These are phyloP conservation scores for Selene dorsalis DNA, from an alignment of 2,797 vertebrate genomes.

Conservation along the genomic window DNA sequence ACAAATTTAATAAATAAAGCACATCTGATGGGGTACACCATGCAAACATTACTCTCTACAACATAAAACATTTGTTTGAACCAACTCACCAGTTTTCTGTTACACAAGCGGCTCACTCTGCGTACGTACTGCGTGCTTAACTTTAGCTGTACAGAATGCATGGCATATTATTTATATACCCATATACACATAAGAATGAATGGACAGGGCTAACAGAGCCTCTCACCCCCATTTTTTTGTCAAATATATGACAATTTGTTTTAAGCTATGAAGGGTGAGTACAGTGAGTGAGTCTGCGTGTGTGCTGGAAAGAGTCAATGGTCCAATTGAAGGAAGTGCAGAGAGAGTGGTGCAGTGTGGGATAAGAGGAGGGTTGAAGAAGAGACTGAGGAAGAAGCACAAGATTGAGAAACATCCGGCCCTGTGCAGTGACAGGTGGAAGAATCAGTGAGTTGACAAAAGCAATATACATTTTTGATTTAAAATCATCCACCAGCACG, in stretches of 20 bases:
- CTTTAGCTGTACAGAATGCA: constrained; percentile 70
- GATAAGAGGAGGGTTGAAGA: not conserved
- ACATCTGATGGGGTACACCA: constrained; percentile 83
- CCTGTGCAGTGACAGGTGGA: constrained; percentile 18
- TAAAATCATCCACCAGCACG: constrained; percentile 15
- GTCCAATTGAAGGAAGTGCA: constrained; percentile 17
- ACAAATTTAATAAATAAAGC: constrained; percentile 92
- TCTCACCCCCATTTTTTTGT: not conserved
- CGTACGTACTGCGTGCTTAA: constrained; percentile 38
- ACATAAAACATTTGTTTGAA: constrained; percentile 72
- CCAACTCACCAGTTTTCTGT: constrained; percentile 54
- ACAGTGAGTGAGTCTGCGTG: not conserved
- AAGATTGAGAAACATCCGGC: constrained; percentile 6
- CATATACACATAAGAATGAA: constrained; percentile 55
- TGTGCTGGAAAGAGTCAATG: constrained; percentile 3
- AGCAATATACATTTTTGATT: constrained; percentile 12
- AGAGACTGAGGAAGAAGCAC: constrained; percentile 8
- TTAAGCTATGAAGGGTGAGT: constrained; percentile 9
- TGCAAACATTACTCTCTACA: constrained; percentile 85
- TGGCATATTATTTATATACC: constrained; percentile 56
- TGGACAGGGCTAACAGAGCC: not conserved
- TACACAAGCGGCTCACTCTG: constrained; percentile 56
- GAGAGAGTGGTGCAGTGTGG: not conserved
- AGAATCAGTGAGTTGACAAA: constrained; percentile 28
- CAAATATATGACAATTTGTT: constrained; percentile 26